Conservation (phyloP, 2,113 vertebrate genomes). For the Rhynchopsitta pachyrhyncha region DNA sequence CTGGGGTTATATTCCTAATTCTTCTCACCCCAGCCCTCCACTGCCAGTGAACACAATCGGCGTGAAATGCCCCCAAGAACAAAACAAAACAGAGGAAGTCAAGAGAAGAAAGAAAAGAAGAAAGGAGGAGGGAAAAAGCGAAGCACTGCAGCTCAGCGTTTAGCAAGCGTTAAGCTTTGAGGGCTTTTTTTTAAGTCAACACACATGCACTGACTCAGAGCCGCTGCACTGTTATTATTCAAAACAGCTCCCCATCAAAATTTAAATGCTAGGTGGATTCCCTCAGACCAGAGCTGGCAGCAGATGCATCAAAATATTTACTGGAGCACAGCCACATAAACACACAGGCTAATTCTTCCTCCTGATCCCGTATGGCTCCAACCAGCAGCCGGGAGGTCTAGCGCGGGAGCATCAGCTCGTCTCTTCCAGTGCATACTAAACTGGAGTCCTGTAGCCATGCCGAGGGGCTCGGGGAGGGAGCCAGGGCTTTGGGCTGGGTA, state of each 20-base stretch:
- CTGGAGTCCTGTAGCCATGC: constrained; percentile 45
- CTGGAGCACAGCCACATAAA: constrained; percentile 68
- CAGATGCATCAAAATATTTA: constrained; percentile 73
- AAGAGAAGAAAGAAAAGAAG: constrained; percentile 49
- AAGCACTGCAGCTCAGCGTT: constrained; percentile 73
- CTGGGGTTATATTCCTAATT: not conserved
- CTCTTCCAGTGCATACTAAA: constrained; percentile 56
- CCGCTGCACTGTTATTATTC: constrained; percentile 72
- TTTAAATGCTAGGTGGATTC: constrained; percentile 71
- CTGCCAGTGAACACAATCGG: constrained; percentile 47
- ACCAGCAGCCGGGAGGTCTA: constrained; percentile 69
- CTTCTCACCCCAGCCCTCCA: not conserved
- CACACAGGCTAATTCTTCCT: constrained; percentile 67
- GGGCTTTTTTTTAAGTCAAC: constrained; percentile 67
- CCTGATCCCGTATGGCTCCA: constrained; percentile 61
- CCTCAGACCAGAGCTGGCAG: constrained; percentile 61
- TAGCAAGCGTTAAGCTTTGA: constrained; percentile 71
- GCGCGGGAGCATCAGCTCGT: constrained; percentile 39
- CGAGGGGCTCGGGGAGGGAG: constrained; percentile 42
- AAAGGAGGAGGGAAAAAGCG: constrained; percentile 56
- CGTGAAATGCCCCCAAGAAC: constrained; percentile 34
- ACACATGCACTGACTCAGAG: constrained; percentile 78
- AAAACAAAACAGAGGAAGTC: constrained; percentile 39
- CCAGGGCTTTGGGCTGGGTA: constrained; percentile 48
- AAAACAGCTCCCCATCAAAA: constrained; percentile 68